Evolutionary conservation across 2,113 vertebrate genomes (phyloP), one percentile per base, ranked within the genome.

Genomic region (Phocoena phocoena): DNA sequence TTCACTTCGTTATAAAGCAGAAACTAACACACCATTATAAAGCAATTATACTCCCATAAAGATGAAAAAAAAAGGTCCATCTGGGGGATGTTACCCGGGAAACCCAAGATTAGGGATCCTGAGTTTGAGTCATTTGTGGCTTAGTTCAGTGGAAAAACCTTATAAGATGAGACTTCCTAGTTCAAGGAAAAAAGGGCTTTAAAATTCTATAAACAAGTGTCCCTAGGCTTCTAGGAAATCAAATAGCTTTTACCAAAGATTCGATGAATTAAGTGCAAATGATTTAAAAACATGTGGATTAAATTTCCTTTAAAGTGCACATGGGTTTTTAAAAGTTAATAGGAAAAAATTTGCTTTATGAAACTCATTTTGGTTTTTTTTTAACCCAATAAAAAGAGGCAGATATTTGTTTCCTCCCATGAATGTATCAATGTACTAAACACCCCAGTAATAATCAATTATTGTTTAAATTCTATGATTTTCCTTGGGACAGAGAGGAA

Each of bases 231-330:
- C 96, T 94, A 96, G 71, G 88, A 98, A 98, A 95, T 96, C 92
- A 92, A 94, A 97, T 90, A 88, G 87, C 84, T 97, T 80, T 97
- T 96, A 97, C 95, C 80, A 98, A 98, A 97, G 55, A 70, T 94
- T 93, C 96, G 93, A 97, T 97, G 77, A 97, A 96, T 97, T 95
- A 97, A 97, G 96, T 92, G 88, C 85, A 95, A 96, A 96, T 90
- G 90, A 97, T 88, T 97, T 97, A 83, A 73, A 95, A 97, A 94
- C 95, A 96, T 97, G 81, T 97, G 97, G 87, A 82, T 97, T 97
- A 96, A 92, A 97, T 98, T 97, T 97, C 94, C 96, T 96, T 96
- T 94, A 95, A 96, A 96, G 94, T 94, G 36, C 84, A 93, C 92
- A 86, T 83, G 87, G 77, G 31, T 91, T 96, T 97, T 80, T 80